Evolutionary conservation across 2,113 vertebrate species (phyloP).

Genomic region (Thomomys bottae): DNA sequence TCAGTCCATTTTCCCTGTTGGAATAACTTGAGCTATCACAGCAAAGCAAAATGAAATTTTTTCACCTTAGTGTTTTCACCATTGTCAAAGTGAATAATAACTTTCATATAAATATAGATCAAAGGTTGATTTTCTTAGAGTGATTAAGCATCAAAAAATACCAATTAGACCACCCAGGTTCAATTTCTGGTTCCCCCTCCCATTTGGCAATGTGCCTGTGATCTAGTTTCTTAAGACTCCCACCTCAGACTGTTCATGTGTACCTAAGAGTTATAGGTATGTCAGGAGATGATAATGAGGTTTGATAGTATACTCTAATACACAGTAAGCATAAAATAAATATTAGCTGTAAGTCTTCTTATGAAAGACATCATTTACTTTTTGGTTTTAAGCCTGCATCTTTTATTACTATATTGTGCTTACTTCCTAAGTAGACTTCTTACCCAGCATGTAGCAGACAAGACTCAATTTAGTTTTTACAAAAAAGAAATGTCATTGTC

Average conservation of each 20-base stretch:
- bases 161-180: background rate
- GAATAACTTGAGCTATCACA: background rate
- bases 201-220: background rate
- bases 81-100: background rate
- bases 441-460: background rate
- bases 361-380: background rate
- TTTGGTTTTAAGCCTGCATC: background rate
- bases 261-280: background rate
- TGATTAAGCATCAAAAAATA: background rate
- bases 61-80: background rate
- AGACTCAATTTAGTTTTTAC: slow-evolving; percentile 25
- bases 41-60: background rate
- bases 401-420: background rate
- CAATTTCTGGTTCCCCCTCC: background rate
- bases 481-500: slow-evolving; percentile 66
- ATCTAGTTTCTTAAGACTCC: background rate
- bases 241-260: background rate
- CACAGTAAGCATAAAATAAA: slow-evolving; percentile 3
- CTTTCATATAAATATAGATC: background rate
- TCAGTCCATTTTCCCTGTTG: background rate
- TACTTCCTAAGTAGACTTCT: background rate
- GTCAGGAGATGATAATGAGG: slow-evolving; percentile 28
- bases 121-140: background rate
- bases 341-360: background rate
- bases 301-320: background rate